Conservation (phyloP, 2,888 invertebrate species). For the Theristus sp. region DNA sequence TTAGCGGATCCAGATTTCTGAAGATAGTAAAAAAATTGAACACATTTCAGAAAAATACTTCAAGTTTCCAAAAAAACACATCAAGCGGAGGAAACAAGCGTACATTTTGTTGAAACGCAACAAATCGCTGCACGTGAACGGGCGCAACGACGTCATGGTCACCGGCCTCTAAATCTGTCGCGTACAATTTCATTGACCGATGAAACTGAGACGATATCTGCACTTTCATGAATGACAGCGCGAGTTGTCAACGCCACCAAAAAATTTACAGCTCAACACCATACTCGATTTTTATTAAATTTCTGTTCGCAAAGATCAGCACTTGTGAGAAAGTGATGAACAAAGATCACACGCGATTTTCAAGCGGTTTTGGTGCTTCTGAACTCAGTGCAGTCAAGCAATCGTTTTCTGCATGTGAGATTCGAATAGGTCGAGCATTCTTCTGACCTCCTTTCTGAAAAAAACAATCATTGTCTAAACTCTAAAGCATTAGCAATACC, state of each 20-base stretch:
- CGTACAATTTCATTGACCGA: too few species aligned
- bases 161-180: too few species aligned
- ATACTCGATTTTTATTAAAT: too few species aligned
- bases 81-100: not conserved
- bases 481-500: not conserved
- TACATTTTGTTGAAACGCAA: not conserved
- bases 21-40: slow-evolving; percentile 16
- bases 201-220: too few species aligned
- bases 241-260: too few species aligned
- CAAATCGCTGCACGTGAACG: not conserved
- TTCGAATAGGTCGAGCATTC: slow-evolving; percentile 1
- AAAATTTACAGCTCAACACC: too few species aligned
- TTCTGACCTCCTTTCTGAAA: not conserved
- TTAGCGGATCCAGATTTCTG: slow-evolving; percentile 86
- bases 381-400: too few species aligned
- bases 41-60: not conserved
- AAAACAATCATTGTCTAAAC: not conserved
- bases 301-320: too few species aligned
- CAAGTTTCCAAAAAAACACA: not conserved
- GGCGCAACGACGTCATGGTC: not conserved
- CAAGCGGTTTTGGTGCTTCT: too few species aligned
- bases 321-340: too few species aligned
- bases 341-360: too few species aligned
- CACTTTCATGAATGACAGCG: too few species aligned
- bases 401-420: slow-evolving; percentile 2